phyloP scores from a whole-genome alignment of 2,888 invertebrate species.

The Corbicula japonica region DNA sequence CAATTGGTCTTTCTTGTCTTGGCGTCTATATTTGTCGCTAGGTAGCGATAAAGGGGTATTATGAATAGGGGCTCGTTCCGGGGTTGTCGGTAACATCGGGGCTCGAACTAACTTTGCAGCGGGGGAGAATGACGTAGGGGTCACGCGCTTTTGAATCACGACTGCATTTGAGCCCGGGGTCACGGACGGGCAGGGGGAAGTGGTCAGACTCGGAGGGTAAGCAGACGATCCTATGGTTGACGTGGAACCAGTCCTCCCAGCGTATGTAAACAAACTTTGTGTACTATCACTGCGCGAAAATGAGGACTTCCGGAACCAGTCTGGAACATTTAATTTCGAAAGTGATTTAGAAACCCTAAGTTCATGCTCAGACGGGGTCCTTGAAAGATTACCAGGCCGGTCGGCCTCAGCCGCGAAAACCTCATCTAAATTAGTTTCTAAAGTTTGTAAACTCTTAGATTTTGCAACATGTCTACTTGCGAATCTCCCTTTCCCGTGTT shows the following conservation, averaged over 20 bases:
- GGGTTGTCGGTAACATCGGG: slow-evolving; percentile 72
- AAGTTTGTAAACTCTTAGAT: slow-evolving; percentile 81
- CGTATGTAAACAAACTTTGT: slow-evolving; percentile 74
- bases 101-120: slow-evolving; percentile 69
- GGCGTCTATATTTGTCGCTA: slow-evolving; percentile 79
- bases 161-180: slow-evolving; percentile 76
- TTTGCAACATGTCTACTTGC: slow-evolving; percentile 79
- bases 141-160: slow-evolving; percentile 81
- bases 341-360: slow-evolving; percentile 96
- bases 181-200: slow-evolving; percentile 78
- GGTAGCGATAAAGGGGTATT: slow-evolving; percentile 69
- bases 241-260: slow-evolving; percentile 75
- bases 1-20: slow-evolving; percentile 76
- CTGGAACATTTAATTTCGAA: slow-evolving; percentile 97
- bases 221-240: slow-evolving; percentile 78
- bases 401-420: slow-evolving; percentile 69
- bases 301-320: slow-evolving; percentile 93
- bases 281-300: slow-evolving; percentile 81
- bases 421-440: slow-evolving; percentile 81
- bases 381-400: slow-evolving; percentile 79
- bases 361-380: slow-evolving; percentile 97
- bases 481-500: slow-evolving; percentile 78
- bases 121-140: slow-evolving; percentile 66
- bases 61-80: slow-evolving; percentile 72
- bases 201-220: slow-evolving; percentile 75